Base-by-base conservation (phyloP, 2,888 invertebrate species). In the Oxycera nigricornis region DNA sequence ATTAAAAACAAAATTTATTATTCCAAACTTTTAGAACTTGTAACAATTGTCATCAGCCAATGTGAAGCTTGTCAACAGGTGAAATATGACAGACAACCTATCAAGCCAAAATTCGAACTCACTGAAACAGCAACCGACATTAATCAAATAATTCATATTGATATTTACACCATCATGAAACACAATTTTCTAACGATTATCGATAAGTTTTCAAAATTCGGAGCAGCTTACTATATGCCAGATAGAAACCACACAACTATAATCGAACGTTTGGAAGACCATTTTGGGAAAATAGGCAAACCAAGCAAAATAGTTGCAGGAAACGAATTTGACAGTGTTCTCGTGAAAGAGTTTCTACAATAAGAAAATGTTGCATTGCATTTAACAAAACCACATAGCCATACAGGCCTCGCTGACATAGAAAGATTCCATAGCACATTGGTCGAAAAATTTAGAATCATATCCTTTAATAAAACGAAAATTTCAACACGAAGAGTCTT, bases 161-260 rank as follows among this genome's bases (percentile, higher is more conserved):
- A n/a, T n/a, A n/a, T n/a, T n/a, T n/a, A n/a, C n/a, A n/a, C n/a
- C n/a, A n/a, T n/a, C n/a, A n/a, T n/a, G n/a, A n/a, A n/a, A n/a
- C n/a, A n/a, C n/a, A n/a, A n/a, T n/a, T n/a, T n/a, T n/a, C n/a
- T n/a, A n/a, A n/a, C n/a, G n/a, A n/a, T n/a, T n/a, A n/a, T n/a
- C n/a, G n/a, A n/a, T n/a, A n/a, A n/a, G n/a, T n/a, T 73, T 65
- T 72, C 73, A 9, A 76, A 74, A 72, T 59, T 67, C 14, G 68
- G 62, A 1, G 4, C 41, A 14, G 62, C 72, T 1, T 39, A 72
- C 31, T 62, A 52, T 17, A 55, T 22, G 50, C 59, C 73, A 72
- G 73, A 68, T 7, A 67, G 30, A 70, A 67, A 68, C 9, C 68
- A 74, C 65, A 73, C 57, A 24, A 74, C 74, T 20, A 30, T 76